phyloP scores from a whole-genome alignment of 2,888 invertebrate species.

The Anticlea derivata region DNA sequence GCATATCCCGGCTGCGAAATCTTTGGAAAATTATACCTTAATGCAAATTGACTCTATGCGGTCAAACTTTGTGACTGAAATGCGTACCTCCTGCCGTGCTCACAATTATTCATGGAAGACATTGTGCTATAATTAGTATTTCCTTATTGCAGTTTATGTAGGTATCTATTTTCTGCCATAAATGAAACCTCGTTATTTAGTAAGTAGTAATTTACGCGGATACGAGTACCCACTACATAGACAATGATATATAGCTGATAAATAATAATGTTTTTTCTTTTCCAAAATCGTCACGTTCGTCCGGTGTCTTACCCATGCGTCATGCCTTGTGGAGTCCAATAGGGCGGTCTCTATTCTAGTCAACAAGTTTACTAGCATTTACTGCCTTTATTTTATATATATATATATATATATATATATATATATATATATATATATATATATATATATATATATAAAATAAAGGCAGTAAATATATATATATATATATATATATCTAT shows the following conservation, averaged over 20 bases:
- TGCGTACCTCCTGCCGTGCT: constrained; percentile 7
- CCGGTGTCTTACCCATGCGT: constrained; percentile 49
- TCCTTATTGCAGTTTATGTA: constrained; percentile 21
- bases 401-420: no score
- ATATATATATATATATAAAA: no score
- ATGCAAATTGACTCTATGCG: constrained; percentile 28
- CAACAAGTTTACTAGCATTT: not conserved
- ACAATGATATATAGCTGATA: no score
- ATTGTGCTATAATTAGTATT: constrained; percentile 29
- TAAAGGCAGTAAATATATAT: no score
- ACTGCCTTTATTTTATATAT: no score
- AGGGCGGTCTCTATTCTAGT: not conserved
- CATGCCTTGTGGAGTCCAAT: constrained; percentile 29
- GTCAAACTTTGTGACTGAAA: constrained; percentile 10
- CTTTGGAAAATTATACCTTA: constrained; percentile 21
- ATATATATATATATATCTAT: no score
- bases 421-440: no score
- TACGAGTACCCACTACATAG: no score
- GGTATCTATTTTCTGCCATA: constrained; percentile 12
- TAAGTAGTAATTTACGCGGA: not conserved
- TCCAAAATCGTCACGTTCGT: constrained; percentile 51
- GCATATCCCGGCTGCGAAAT: no score
- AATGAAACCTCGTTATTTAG: constrained; percentile 4
- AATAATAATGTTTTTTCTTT: constrained; percentile 48
- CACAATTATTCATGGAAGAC: constrained; percentile 16